Evolutionary conservation across 2,888 invertebrate genomes (phyloP), one percentile per base, ranked within the genome.

Genomic region (Herminia tarsipennalis): DNA sequence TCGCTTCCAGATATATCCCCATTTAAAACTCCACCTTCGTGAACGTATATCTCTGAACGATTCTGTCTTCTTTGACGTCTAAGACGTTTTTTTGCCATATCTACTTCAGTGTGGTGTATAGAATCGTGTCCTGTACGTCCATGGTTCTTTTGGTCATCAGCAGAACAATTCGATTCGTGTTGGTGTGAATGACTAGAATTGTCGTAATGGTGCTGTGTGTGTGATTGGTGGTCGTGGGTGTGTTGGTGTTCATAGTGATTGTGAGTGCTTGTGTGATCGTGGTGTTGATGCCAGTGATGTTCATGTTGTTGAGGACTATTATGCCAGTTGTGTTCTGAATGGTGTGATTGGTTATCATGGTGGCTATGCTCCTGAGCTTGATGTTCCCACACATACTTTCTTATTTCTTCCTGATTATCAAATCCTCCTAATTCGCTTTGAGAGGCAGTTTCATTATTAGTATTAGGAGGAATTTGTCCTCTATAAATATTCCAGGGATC

Each of bases 401-500:
- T 82, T 21, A 87, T 69, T 51, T 83, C 81, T 51, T 78, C 77
- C 14, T 67, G 70, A 56, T 78, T 70, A 25, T 82, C 77, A 12
- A 59, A 24, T 47, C 60, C 68, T 39, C 55, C 64, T 22, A 58
- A 32, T 36, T 70, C 64, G 3, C 49, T 49, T 13, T 69, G 54
- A 25, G 50, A 55, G n/a, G 33, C 56, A 16, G 49, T 27, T 17
- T 41, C 42, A 30, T 77, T 70, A 16, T 81, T 70, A 30, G 59
- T 54, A 30, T 63, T 70, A 3, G 82, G 83, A 35, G 88, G 89
- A 66, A 92, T 88, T 52, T 91, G 83, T 62, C 92, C 92, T 79
- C 92, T 90, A 79, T 94, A 95, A 70, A 93, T 91, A 66, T 95
- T 93, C 96, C 96, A 96, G 41, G 96, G 96, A 92, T 96, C 96